A percentile compares a stretch with the other conserved stretches of the same genome.
phyloP scores from a whole-genome alignment of 2,888 invertebrate genomes.

The Cataglyphis rosenhaueri region DNA sequence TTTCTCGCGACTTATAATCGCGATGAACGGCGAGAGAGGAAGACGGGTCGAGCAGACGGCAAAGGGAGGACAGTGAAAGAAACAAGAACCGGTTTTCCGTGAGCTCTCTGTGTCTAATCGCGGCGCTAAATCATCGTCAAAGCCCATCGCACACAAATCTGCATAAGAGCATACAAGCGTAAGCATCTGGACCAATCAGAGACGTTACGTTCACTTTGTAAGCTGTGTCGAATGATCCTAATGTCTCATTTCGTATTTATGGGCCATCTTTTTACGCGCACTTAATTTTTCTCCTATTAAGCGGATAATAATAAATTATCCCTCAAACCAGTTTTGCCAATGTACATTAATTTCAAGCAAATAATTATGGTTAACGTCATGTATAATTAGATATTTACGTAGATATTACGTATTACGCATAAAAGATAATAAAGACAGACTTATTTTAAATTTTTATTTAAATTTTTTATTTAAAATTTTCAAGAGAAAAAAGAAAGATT shows the following conservation, averaged over 20 bases:
- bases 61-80: slow-evolving; percentile 36
- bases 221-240: not conserved
- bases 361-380: not conserved
- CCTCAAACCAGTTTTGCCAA: not conserved
- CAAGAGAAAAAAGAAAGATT: not conserved
- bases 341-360: not conserved
- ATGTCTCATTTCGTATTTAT: slow-evolving; percentile 16
- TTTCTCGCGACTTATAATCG: slow-evolving; percentile 55
- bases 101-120: slow-evolving; percentile 79
- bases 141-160: slow-evolving; percentile 62
- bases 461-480: not conserved
- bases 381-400: not conserved
- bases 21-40: slow-evolving; percentile 47
- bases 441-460: not conserved
- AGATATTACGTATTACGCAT: not conserved
- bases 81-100: slow-evolving; percentile 76
- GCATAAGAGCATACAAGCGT: slow-evolving; percentile 27
- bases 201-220: slow-evolving; percentile 25
- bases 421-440: not conserved
- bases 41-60: slow-evolving; percentile 40
- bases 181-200: slow-evolving; percentile 30
- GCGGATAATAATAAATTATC: slow-evolving; percentile 19
- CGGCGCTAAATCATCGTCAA: slow-evolving; percentile 79
- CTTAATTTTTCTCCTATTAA: not conserved
- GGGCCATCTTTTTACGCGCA: not conserved